Conservation (phyloP, 2,113 vertebrate species). For the Lagopus leucura region DNA sequence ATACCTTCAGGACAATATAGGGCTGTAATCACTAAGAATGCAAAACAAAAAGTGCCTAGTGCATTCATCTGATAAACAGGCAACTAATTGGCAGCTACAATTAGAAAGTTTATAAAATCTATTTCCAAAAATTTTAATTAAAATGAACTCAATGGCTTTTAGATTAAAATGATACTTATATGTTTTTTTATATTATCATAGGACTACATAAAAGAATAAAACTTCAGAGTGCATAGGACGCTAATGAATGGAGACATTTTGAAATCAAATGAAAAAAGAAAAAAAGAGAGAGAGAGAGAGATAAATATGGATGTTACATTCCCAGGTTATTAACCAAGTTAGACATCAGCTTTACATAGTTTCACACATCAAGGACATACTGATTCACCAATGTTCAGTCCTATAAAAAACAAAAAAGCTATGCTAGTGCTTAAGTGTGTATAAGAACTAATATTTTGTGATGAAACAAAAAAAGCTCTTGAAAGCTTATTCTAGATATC, state of each 20-base stretch:
- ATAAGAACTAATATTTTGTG: not conserved
- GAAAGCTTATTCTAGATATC: not conserved
- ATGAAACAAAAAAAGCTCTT: not conserved
- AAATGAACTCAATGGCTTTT: constrained; percentile 8
- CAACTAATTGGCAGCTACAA: constrained; percentile 31
- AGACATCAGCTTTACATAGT: not conserved
- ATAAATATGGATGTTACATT: not conserved
- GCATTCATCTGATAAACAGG: constrained; percentile 15
- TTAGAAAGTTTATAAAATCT: constrained; percentile 45
- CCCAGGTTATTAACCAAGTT: not conserved
- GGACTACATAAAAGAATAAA: not conserved
- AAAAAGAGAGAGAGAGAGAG: not conserved
- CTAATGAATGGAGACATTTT: not conserved
- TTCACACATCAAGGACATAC: not conserved
- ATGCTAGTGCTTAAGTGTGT: not conserved
- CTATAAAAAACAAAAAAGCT: not conserved
- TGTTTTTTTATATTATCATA: not conserved
- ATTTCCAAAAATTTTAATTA: constrained; percentile 55
- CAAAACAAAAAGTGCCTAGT: constrained; percentile 1
- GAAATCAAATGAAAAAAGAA: not conserved
- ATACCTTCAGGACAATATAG: constrained; percentile 47
- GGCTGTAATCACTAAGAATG: constrained; percentile 21
- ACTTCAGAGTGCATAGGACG: not conserved
- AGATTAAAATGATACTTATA: constrained; percentile 18
- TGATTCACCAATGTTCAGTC: not conserved